A percentile compares a stretch with the other conserved stretches of the same genome.
phyloP scores from a whole-genome alignment of 2,113 vertebrate genomes.

The Phalacrocorax pelagicus region DNA sequence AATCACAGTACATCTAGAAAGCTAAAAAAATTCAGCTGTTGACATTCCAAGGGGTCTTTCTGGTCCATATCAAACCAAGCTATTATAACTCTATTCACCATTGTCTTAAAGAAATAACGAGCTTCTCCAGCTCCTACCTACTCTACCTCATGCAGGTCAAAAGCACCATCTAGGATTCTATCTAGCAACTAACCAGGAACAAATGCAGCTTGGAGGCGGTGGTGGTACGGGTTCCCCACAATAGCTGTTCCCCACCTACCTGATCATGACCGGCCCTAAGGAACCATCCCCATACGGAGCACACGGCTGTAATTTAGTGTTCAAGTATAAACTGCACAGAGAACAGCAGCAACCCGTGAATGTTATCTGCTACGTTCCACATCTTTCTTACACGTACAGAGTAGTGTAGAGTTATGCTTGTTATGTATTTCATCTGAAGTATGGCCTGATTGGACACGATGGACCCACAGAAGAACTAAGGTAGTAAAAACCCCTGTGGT shows the following conservation, averaged over 20 bases:
- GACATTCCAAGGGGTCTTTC: neutral
- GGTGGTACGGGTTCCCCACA: neutral
- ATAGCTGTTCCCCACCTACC: neutral
- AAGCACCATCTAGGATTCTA: neutral
- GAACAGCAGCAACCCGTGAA: neutral
- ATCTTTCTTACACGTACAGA: neutral
- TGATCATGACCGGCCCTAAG: neutral
- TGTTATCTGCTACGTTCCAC: neutral
- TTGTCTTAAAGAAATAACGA: neutral
- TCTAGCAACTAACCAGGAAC: neutral
- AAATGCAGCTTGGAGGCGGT: neutral
- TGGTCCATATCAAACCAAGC: neutral
- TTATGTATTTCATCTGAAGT: neutral
- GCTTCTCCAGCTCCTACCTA: neutral
- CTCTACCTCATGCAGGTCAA: neutral
- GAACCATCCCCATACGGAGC: neutral
- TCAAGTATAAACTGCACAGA: neutral
- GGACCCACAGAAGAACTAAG: neutral
- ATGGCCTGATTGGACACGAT: neutral
- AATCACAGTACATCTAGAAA: neutral
- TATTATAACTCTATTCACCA: neutral
- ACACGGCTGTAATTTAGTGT: neutral
- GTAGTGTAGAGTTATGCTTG: rapidly evolving
- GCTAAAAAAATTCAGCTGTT: neutral
- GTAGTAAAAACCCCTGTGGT: neutral